These are phyloP conservation scores for Misgurnus anguillicaudatus DNA, from an alignment of 2,113 vertebrate species.

Conservation along the genomic window DNA sequence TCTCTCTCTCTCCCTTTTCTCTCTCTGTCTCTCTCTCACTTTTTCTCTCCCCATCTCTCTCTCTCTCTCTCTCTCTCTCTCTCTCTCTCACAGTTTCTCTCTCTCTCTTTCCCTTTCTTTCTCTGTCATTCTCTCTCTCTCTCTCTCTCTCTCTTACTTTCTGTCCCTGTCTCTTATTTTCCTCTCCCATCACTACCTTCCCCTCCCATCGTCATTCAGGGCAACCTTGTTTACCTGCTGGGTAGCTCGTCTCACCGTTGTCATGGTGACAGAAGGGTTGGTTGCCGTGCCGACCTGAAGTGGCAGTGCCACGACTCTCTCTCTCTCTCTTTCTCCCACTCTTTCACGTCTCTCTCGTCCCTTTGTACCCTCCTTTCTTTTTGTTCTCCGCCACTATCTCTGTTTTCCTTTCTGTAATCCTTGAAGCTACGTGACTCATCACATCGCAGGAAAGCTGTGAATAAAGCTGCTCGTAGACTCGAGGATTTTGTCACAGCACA, in stretches of 20 bases:
- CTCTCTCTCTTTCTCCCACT: conserved; percentile 46
- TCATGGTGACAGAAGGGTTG: conserved; percentile 65
- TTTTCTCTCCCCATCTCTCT: neutral
- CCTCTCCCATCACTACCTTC: conserved; percentile 18
- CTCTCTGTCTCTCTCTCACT: neutral
- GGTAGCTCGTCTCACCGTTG: conserved; percentile 68
- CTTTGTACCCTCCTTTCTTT: conserved; percentile 46
- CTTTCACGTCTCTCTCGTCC: conserved; percentile 24
- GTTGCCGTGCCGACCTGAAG: conserved; percentile 78
- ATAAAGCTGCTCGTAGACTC: conserved; percentile 20
- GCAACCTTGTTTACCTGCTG: conserved; percentile 78
- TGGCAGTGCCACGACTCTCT: conserved; percentile 67
- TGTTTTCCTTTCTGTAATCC: conserved; percentile 8
- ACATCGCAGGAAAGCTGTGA: conserved; percentile 16
- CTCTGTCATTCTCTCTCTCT: conserved; percentile 53
- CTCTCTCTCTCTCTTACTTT: neutral
- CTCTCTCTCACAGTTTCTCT: conserved; percentile 41
- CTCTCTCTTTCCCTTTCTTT: conserved; percentile 57
- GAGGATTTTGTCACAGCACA: neutral
- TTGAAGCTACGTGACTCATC: conserved; percentile 16
- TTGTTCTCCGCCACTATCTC: conserved; percentile 1
- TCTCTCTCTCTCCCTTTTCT: conserved; percentile 28
- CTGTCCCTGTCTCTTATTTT: neutral
- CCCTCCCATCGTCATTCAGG: conserved; percentile 58
- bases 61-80: neutral